phyloP scores from a whole-genome alignment of 2,113 vertebrate genomes.

The Dicentrarchus labrax region DNA sequence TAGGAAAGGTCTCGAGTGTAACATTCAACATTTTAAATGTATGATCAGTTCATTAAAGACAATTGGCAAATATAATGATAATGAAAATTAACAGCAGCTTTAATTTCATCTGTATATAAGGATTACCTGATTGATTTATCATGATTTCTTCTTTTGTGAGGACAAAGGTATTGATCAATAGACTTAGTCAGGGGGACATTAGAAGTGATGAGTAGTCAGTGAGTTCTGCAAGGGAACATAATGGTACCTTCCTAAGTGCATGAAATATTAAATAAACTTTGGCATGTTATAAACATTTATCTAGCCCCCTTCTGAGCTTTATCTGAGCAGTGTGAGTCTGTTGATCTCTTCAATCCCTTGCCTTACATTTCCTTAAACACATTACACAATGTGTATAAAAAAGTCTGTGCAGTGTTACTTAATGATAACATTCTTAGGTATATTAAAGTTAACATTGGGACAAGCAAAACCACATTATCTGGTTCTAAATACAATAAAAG shows the following conservation, averaged over 20 bases:
- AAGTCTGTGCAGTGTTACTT: background rate
- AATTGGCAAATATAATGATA: background rate
- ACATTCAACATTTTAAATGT: background rate
- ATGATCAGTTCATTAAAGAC: conserved; percentile 1
- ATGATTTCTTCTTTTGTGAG: background rate
- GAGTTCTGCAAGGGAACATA: background rate
- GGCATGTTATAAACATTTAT: conserved; percentile 1
- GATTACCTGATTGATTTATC: background rate
- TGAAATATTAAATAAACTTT: conserved; percentile 23
- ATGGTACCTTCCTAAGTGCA: background rate
- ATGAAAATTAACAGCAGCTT: background rate
- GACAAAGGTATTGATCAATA: background rate
- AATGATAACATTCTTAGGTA: conserved; percentile 11
- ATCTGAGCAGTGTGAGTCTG: background rate
- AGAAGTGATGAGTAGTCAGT: background rate
- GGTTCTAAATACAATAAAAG: conserved; percentile 42
- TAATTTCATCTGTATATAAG: background rate
- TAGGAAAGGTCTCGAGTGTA: conserved; percentile 11
- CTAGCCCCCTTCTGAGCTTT: conserved; percentile 8
- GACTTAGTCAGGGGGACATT: conserved; percentile 3
- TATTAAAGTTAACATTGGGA: conserved; percentile 8
- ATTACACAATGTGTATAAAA: background rate
- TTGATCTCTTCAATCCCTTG: background rate
- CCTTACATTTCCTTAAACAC: conserved; percentile 14
- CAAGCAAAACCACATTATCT: conserved; percentile 27